Evolutionary conservation across 2,113 vertebrate genomes (phyloP).

Genomic region (Baryphthengus martii): DNA sequence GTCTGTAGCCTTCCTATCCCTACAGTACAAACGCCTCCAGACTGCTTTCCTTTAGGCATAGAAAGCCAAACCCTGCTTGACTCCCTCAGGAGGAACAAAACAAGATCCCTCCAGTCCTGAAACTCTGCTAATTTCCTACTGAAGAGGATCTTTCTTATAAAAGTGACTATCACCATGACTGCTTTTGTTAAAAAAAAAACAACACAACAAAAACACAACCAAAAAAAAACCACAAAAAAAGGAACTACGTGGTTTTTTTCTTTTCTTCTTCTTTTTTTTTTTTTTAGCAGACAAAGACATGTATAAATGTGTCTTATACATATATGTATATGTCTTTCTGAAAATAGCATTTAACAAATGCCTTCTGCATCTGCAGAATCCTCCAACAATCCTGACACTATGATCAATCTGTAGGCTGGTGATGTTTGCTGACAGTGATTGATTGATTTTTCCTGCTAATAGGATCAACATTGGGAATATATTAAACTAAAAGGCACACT

Average conservation of each 20-base stretch:
- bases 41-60: not conserved
- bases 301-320: conserved; percentile 40
- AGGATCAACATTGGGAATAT: conserved; percentile 53
- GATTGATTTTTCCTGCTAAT: conserved; percentile 70
- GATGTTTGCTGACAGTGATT: conserved; percentile 75
- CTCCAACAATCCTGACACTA: conserved; percentile 7
- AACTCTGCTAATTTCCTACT: not conserved
- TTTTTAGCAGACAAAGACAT: conserved; percentile 46
- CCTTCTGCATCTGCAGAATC: conserved; percentile 20
- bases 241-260: not conserved
- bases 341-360: conserved; percentile 39
- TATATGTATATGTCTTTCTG: conserved; percentile 53
- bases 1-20: not conserved
- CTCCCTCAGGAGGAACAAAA: not conserved
- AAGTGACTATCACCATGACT: not conserved
- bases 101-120: not conserved
- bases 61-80: not conserved
- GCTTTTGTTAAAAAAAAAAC: not conserved
- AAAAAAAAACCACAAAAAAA: not conserved
- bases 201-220: not conserved
- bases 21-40: fast-evolving
- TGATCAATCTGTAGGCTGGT: conserved; percentile 31
- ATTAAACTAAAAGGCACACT: conserved; percentile 51
- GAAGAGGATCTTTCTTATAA: not conserved
- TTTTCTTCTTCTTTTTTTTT: too few relatives aligned